Percentiles rank a stretch among this genome's conserved stretches.
phyloP scores from a whole-genome alignment of 1,140 invertebrate species.

The Cotesia typhae region DNA sequence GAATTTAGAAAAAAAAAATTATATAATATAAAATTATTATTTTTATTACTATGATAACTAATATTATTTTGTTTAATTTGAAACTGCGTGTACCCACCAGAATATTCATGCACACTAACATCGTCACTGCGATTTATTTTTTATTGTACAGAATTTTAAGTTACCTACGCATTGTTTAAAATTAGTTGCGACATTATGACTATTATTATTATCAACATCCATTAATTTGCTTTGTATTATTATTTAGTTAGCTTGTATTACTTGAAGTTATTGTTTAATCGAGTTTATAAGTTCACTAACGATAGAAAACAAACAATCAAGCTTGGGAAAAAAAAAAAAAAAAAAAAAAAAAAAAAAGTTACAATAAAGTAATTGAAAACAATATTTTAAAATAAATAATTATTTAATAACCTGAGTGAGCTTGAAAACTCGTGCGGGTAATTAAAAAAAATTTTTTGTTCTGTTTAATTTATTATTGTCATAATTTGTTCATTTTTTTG shows the following conservation, averaged over 20 bases:
- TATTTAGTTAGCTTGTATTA: neutral
- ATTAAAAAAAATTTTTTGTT: too few species aligned
- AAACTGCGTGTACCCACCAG: neutral
- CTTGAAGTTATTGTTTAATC: constrained; percentile 12
- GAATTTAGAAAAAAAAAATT: neutral
- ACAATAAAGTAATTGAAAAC: neutral
- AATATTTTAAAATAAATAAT: constrained; percentile 14
- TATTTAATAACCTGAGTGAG: constrained; percentile 19
- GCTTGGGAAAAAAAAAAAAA: neutral
- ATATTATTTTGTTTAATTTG: neutral
- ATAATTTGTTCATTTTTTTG: constrained; percentile 13
- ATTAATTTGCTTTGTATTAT: too few species aligned
- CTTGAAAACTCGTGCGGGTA: constrained; percentile 25
- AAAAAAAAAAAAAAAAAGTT: neutral
- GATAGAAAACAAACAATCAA: neutral
- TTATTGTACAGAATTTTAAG: constrained; percentile 21
- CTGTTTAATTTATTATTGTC: neutral
- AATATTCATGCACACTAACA: too few species aligned
- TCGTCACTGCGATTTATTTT: constrained; percentile 1
- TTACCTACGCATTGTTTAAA: constrained; percentile 21
- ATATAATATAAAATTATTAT: neutral
- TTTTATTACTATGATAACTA: neutral
- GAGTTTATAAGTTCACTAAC: constrained; percentile 32
- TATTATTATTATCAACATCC: neutral
- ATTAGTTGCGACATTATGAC: neutral